These are phyloP conservation scores for Ceryle rudis DNA, from an alignment of 2,797 vertebrate genomes.

Conservation along the genomic window DNA sequence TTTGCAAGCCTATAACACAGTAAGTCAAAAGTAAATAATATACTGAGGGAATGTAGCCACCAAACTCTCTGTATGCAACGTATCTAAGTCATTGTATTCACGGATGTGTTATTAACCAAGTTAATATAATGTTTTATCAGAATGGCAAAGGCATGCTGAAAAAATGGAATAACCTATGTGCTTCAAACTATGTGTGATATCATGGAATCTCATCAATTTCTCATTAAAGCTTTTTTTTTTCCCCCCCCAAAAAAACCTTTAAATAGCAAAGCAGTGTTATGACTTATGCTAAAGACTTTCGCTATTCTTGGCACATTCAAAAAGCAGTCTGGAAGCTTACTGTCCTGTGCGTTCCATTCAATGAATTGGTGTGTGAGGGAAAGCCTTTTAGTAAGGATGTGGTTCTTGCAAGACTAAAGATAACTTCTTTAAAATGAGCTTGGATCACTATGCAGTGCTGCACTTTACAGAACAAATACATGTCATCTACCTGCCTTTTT, in stretches of 20 bases:
- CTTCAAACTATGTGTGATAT: background rate
- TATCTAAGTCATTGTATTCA: background rate
- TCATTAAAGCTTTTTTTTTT: background rate
- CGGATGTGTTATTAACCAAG: background rate
- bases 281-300: background rate
- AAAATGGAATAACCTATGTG: background rate
- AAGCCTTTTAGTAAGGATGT: background rate
- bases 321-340: background rate
- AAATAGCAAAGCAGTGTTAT: background rate
- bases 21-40: background rate
- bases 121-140: background rate
- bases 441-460: background rate
- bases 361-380: background rate
- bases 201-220: background rate
- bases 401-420: background rate
- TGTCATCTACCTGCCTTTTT: background rate
- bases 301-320: background rate
- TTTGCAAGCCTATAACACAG: background rate
- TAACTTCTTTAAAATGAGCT: background rate
- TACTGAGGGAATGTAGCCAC: background rate
- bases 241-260: background rate
- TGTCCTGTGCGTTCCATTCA: background rate
- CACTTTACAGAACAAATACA: background rate
- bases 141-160: background rate
- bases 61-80: background rate